Evolutionary conservation across 2,888 invertebrate species (phyloP), one percentile per base, ranked within the genome.

Genomic region (Uropetala carovei): DNA sequence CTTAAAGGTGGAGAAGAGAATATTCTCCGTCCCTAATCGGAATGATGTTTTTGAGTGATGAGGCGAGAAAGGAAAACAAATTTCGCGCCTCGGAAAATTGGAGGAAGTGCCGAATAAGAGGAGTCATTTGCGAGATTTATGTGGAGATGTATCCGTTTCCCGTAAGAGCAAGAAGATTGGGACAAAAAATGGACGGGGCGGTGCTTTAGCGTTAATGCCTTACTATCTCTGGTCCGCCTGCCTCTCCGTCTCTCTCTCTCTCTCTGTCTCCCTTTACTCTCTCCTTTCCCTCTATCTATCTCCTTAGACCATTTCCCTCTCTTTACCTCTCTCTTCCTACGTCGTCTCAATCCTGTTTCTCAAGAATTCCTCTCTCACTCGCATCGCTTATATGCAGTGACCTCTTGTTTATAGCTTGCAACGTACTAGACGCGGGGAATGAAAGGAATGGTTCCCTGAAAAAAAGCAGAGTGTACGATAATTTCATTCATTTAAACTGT

Each of bases 41-140:
- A 59, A 18, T 64, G n/a, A 64, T 18, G 64, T 59, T 68, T 60
- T 89, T 30, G 89, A 16, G 43, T 64, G 89, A 89, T 89, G 89
- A 64, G 89, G 30, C 64, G 30, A n/a, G 89, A 64, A 56, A 43
- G 68, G 16, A 43, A 89, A 68, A 89, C 89, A 64, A 89, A 89
- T 89, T 89, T 56, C n/a, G 56, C 64, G n/a, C 68, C 64, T 16
- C 27, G 43, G 89, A 89, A 89, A 64, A 89, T 89, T 89, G 64
- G 89, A 89, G 89, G 64, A 89, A 68, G n/a, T 68, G 64, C 30
- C 89, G 64, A 89, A 89, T 64, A 89, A 89, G 30, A 64, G 64
- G 60, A 64, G 89, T 56, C 89, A 89, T 89, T 89, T 89, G 64
- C 43, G 64, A 89, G 89, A 89, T 60, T 68, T 64, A 89, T 89